Conservation (phyloP, 2,797 vertebrate species). For the Clarias platycephalus region DNA sequence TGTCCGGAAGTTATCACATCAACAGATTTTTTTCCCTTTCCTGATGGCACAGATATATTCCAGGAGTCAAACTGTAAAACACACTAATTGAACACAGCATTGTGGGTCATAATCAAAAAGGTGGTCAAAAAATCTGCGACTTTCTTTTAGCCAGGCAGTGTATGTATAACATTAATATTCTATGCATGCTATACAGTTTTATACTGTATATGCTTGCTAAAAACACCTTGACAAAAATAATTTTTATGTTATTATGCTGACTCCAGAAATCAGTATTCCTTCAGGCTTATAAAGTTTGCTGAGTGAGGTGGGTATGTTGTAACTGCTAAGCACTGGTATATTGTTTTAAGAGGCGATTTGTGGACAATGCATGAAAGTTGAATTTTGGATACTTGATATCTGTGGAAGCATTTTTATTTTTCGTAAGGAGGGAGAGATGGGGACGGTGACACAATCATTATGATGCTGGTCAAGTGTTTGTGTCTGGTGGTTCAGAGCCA, state of each 20-base stretch:
- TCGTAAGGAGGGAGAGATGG: constrained; percentile 36
- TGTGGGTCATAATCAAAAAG: too few species aligned
- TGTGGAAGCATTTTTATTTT: constrained; percentile 23
- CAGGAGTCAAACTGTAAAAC: too few species aligned
- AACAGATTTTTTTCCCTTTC: too few species aligned
- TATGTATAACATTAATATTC: neutral
- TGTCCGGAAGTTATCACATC: too few species aligned
- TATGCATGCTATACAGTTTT: neutral
- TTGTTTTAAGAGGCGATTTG: constrained; percentile 15
- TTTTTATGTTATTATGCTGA: neutral
- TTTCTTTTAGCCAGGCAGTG: too few species aligned
- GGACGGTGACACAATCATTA: constrained; percentile 50
- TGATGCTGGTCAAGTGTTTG: constrained; percentile 51
- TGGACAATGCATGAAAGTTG: neutral
- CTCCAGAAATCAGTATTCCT: constrained; percentile 21
- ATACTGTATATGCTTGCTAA: constrained; percentile 11
- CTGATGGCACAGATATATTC: too few species aligned
- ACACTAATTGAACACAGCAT: too few species aligned
- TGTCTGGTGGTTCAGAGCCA: constrained; percentile 52
- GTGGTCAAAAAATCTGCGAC: too few species aligned
- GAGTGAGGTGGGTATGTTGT: neutral
- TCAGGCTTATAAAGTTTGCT: neutral
- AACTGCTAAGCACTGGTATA: constrained; percentile 17
- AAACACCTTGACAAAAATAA: constrained; percentile 26
- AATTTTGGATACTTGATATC: constrained; percentile 10